These are phyloP conservation scores for Epicampocera succincta DNA, from an alignment of 2,888 invertebrate genomes.

Conservation along the genomic window DNA sequence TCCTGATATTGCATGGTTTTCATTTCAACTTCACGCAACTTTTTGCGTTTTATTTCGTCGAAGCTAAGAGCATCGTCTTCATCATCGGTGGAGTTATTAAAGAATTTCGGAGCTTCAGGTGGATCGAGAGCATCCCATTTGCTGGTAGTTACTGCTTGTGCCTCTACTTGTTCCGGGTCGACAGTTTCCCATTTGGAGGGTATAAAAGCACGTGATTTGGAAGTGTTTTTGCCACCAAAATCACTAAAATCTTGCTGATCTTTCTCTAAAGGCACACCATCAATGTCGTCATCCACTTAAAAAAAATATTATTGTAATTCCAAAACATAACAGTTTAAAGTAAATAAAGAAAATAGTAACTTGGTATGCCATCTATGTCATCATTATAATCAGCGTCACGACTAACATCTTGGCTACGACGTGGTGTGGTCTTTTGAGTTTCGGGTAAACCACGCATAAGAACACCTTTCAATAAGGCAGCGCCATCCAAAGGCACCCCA, in stretches of 20 bases:
- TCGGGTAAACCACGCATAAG: slow-evolving; percentile 82
- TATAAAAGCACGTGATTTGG: slow-evolving; percentile 87
- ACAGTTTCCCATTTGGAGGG: slow-evolving; percentile 98
- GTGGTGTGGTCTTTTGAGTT: slow-evolving; percentile 77
- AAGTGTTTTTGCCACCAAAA: slow-evolving; percentile 63
- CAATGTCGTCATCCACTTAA: slow-evolving; percentile 88
- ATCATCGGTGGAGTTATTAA: slow-evolving; percentile 80
- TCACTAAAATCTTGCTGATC: slow-evolving; percentile 16
- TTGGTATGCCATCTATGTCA: slow-evolving; percentile 87
- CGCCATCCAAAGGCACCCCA: slow-evolving; percentile 90
- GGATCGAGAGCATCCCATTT: slow-evolving; percentile 92
- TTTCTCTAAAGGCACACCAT: slow-evolving; percentile 87
- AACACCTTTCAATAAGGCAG: slow-evolving; percentile 89
- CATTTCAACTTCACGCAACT: slow-evolving; percentile 95
- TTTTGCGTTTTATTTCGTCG: slow-evolving; percentile 87
- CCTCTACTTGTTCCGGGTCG: slow-evolving; percentile 91
- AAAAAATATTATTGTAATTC: slow-evolving; percentile 50
- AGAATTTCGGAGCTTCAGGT: slow-evolving; percentile 80
- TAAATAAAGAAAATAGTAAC: slow-evolving; percentile 77
- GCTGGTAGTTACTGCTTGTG: slow-evolving; percentile 92
- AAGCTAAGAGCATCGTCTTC: slow-evolving; percentile 83
- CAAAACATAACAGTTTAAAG: not conserved
- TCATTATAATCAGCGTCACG: slow-evolving; percentile 82
- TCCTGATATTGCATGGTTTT: slow-evolving; percentile 98
- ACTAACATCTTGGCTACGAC: slow-evolving; percentile 70